Base-by-base conservation (phyloP, 2,113 vertebrate genomes). In the Neolamprologus caudopunctatus region DNA sequence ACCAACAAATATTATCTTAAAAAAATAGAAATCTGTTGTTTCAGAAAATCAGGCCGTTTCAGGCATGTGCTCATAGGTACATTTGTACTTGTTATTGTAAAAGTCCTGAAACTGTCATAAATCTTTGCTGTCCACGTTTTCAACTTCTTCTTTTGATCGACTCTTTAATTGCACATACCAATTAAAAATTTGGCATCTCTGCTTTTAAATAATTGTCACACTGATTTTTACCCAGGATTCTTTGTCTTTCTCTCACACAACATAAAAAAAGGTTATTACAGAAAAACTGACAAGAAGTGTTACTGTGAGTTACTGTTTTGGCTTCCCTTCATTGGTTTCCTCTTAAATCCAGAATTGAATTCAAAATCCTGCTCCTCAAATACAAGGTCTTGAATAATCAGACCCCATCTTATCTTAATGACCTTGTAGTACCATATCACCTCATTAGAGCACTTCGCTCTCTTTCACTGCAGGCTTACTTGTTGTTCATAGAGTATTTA, bases 201-300 rank as follows among this genome's bases (percentile, higher is more conserved):
- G 66, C 33, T 68, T 68, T 37, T 40, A 71, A 21, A 42, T 40
- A 71, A 71, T 71, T 68, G 11, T 68, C n/a, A 71, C 35, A 42
- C 3, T 9, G 12, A 71, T 42, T 71, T 42, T 71, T 42, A 42
- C 37, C n/a, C 35, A 40, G n/a, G 12, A 71, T 24, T 42, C 2
- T 71, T 71, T 42, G 37, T 68, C 35, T 40, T 21, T 40, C 35
- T 40, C 35, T 40, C 63, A 40, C 63, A 40, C 19, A 14, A 68
- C 7, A 21, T 66, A 37, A 68, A 35, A 66, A 68, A 33, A 63
- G 16, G 19, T 2, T 40, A 21, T 68, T 21, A 21, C 19, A 40
- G 33, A 68, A 0, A 35, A 40, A 40, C 0, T 14, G 11, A 40
- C 19, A 40, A 14, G 11, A 37, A 21, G 2, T 40, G 19, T 37